Conservation (phyloP, 92 coral and sea anemone species). For the Anthopleura xanthogrammica region DNA sequence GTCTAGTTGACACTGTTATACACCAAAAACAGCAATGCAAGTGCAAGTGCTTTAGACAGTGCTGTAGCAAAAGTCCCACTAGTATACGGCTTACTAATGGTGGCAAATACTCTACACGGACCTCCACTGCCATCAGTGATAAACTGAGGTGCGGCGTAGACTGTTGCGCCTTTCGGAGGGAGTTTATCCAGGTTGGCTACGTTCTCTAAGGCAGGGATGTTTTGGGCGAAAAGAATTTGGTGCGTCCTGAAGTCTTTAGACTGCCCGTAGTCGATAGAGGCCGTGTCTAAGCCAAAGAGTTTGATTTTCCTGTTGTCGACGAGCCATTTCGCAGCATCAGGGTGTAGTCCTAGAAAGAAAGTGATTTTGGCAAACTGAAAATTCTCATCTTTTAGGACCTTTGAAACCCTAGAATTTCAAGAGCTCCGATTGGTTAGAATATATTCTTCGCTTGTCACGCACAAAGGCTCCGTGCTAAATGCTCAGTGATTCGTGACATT, state of each 20-base stretch:
- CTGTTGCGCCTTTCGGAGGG: slow-evolving; percentile 60
- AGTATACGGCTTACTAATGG: not conserved
- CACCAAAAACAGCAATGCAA: not conserved
- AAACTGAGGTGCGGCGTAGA: slow-evolving; percentile 74
- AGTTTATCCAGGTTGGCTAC: slow-evolving; percentile 73
- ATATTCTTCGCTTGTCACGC: no score
- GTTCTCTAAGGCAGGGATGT: slow-evolving; percentile 71
- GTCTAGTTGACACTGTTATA: not conserved
- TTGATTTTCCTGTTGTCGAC: slow-evolving; percentile 49
- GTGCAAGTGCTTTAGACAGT: not conserved
- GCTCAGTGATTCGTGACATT: no score
- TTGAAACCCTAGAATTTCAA: no score
- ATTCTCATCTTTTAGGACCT: no score
- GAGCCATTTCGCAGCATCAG: slow-evolving; percentile 43
- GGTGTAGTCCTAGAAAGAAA: slow-evolving; percentile 30
- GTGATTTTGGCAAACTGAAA: no score
- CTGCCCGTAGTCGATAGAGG: slow-evolving; percentile 74
- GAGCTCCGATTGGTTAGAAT: no score
- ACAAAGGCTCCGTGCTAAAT: no score
- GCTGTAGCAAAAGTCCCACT: not conserved
- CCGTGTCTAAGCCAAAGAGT: slow-evolving; percentile 69
- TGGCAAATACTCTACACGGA: slow-evolving; percentile 71
- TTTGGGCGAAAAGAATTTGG: slow-evolving; percentile 41
- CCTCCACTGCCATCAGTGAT: slow-evolving; percentile 70
- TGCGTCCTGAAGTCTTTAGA: slow-evolving; percentile 53